Base-by-base conservation (phyloP, 2,888 invertebrate genomes). In the Folsomia manolachei region DNA sequence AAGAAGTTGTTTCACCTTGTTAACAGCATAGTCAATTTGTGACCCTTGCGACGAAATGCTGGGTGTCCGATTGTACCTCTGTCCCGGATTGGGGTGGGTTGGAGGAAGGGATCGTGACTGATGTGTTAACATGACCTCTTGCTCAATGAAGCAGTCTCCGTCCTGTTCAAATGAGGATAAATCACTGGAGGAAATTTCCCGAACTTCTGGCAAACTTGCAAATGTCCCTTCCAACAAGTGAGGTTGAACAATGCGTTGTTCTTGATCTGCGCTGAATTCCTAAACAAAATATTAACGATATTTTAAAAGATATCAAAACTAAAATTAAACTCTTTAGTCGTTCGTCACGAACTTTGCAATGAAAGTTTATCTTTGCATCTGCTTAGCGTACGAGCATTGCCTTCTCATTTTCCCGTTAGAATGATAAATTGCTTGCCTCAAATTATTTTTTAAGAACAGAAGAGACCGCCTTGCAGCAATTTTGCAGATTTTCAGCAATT, bases 21-120 rank as follows among this genome's bases (percentile, higher is more conserved):
- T 86, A 65, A 89, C 87, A 76, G 89, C 89, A 78, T 91, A 90
- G 82, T 92, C 92, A 74, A 92, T 85, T 82, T 92, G 92, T n/a
- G 56, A 56, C 85, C 91, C 90, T 83, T 92, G 92, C 71, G 92
- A 92, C n/a, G 91, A 91, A 79, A 92, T 89, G 27, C 91, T 91
- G 26, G 92, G 90, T 0, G 92, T 92, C 73, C 92, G 86, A 76
- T 90, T 89, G 24, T 92, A 86, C 25, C 90, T 86, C 1, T 23
- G 21, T 18, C 56, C 67, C 24, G 27, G n/a, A 19, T 25, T 24
- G 53, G 60, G 51, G 77, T 77, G 68, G 9, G 82, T 82, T 63
- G 84, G 83, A 68, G 89, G 88, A 82, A 88, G 88, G 71, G 88
- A 88, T 78, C 87, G 87, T 69, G 88, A 88, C 84, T 92, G 91